Evolutionary conservation across 2,113 vertebrate species (phyloP), one percentile per base, ranked within the genome.

Genomic region (Chamaea fasciata): DNA sequence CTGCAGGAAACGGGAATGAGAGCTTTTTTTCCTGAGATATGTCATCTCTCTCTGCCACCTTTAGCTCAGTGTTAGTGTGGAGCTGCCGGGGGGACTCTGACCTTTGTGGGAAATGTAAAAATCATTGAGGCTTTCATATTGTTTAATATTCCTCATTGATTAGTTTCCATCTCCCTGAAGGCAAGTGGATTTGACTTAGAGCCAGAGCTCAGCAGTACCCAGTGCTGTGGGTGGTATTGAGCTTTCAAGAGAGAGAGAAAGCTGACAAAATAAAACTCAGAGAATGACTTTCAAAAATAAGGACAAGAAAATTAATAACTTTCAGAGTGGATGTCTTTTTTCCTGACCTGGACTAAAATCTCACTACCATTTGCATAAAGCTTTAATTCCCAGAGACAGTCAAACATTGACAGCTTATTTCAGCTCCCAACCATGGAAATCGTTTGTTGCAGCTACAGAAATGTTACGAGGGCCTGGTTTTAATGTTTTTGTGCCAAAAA

Each of bases 131-230:
- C 67, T 94, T 95, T 95, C 89, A 37, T 94, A 69, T 93, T 95
- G 85, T 93, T 97, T 97, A 94, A 97, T 97, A 96, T 95, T 96
- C 68, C 73, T 88, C 91, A 97, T 97, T 95, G 97, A 97, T 98
- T 97, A 94, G 86, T 89, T 97, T 93, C 94, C 65, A 73, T 87
- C 91, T 96, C 97, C 95, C 94, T 56, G 86, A 94, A 95, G 93
- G 89, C 92, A 94, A 84, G 94, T 93, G 71, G 73, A 94, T 97
- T 97, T 97, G 97, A 96, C 80, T 79, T 94, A 92, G 86, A 95
- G 95, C 94, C 92, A 95, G 80, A 62, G 90, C 94, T 96, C 96
- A 88, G 83, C 79, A 93, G 95, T 91, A 95, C 44, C 63, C 89
- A 55, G 68, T 76, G 79, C 90, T 94, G 89, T 93, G 90, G 90